Percentiles rank a stretch among this genome's conserved stretches.
Evolutionary conservation across 1,140 invertebrate species (phyloP).

Genomic region (Pseudoatta argentina): DNA sequence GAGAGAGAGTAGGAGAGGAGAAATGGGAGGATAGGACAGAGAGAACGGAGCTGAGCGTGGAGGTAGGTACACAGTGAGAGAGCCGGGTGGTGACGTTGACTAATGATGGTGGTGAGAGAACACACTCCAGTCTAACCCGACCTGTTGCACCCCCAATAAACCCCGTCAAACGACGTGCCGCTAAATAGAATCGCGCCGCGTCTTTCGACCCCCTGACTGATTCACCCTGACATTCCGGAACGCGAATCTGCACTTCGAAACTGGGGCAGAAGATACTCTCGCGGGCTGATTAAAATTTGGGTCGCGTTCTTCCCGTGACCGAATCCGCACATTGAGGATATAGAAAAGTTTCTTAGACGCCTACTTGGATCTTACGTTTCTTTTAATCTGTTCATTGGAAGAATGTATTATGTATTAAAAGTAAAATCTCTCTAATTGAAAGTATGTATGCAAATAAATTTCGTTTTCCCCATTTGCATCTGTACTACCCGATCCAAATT

Average conservation of each 20-base stretch:
- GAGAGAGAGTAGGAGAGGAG: conserved; percentile 54
- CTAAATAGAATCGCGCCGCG: conserved; percentile 86
- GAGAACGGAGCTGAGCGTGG: conserved; percentile 64
- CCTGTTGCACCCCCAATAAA: conserved; percentile 86
- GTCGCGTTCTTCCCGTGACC: conserved; percentile 23
- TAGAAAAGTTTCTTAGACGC: conserved; percentile 16
- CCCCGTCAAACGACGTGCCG: conserved; percentile 84
- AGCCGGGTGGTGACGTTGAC: conserved; percentile 85
- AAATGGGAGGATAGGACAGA: conserved; percentile 61
- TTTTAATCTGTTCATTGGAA: not conserved
- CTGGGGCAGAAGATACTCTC: conserved; percentile 52
- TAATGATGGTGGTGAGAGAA: conserved; percentile 87
- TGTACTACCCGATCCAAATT: not conserved
- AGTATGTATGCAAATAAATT: not conserved
- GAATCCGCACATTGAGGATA: not conserved
- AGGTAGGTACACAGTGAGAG: conserved; percentile 67
- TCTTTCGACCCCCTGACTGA: conserved; percentile 84
- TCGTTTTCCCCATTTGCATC: not conserved
- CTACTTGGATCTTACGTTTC: not conserved
- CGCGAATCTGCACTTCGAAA: conserved; percentile 69
- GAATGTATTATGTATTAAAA: not conserved
- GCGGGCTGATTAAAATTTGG: conserved; percentile 61
- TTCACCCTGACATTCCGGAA: conserved; percentile 77
- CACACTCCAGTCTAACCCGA: conserved; percentile 85
- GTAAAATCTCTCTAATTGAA: not conserved